Percentiles rank a stretch among this genome's conserved stretches.
phyloP scores from a whole-genome alignment of 2,113 vertebrate genomes.

The Butorides virescens region DNA sequence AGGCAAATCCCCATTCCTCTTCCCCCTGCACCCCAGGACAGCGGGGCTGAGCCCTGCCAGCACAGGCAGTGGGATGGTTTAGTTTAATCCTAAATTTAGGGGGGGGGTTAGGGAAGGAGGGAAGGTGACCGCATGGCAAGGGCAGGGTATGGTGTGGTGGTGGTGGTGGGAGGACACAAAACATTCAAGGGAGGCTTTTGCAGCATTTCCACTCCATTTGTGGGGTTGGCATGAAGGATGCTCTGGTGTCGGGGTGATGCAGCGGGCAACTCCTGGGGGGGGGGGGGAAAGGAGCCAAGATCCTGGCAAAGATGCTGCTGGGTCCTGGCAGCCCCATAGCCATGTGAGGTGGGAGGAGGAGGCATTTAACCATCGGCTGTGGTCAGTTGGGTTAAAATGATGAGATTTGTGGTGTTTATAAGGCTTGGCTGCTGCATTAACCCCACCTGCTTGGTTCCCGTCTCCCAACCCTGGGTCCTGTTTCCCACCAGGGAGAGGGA shows the following conservation, averaged over 20 bases:
- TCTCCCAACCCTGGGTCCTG: accelerated
- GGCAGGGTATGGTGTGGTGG: neutral
- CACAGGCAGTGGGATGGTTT: neutral
- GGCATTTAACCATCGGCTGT: neutral
- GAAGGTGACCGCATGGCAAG: neutral
- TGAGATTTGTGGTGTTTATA: neutral
- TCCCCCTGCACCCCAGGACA: neutral
- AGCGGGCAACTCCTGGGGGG: accelerated
- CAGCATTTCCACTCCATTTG: neutral
- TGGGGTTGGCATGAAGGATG: neutral
- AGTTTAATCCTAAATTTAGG: neutral
- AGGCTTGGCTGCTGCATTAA: neutral
- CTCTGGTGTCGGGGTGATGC: accelerated
- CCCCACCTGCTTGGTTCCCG: neutral
- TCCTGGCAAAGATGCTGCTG: neutral
- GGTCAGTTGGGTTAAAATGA: neutral
- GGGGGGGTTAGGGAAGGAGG: neutral
- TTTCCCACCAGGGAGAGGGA: neutral
- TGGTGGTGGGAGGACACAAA: neutral
- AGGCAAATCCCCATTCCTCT: neutral
- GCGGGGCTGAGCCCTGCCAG: neutral
- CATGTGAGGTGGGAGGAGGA: neutral
- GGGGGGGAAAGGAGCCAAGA: neutral
- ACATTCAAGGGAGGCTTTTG: neutral
- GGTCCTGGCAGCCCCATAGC: neutral